Base-by-base conservation (phyloP, 2,888 invertebrate species). In the Oxystoma pomonae region DNA sequence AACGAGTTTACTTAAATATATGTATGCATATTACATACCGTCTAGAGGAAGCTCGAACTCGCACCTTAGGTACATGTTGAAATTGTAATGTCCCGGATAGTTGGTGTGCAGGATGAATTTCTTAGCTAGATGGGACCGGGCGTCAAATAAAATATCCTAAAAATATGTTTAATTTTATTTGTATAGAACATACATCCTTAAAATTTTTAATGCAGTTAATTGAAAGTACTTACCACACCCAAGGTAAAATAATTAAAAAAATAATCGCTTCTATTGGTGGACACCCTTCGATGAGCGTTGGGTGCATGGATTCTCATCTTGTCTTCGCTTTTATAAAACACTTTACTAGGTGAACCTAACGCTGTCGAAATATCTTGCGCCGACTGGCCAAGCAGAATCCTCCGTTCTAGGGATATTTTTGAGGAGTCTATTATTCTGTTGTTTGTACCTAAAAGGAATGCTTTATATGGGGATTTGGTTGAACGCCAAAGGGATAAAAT, bases 51-150 rank as follows among this genome's bases (percentile, higher is more conserved):
- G 86, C 74, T 90, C 88, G 79, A 96, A 96, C 81, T 96, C 94
- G 81, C 96, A 96, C 63, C 96, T 89, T 81, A 95, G 94, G 81
- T 96, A 98, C 94, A 97, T 97, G 78, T 98, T 98, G 83, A 99
- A 99, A 83, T 99, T 97, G 81, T 98, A 99, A 81, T 99, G 98
- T 1, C 98, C 98, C n/a, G 99, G 98, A 80, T 94, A 98, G 82
- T 99, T 99, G 49, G 98, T 97, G 82, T 99, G 98, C 63, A 99
- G 84, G 51, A 99, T 93, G 78, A 99, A 68, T 62, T 99, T 99
- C 82, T 97, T 96, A 71, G 95, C 96, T 70, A 90, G 86, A 76
- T 98, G 96, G 67, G 94, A 93, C 72, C 91, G 90, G 64, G 97
- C 96, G 81, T 99, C 98, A 82, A 99, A 98, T 61, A 99, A 81